Conservation (phyloP, 2,888 invertebrate genomes). For the Ormyrus labotus region DNA sequence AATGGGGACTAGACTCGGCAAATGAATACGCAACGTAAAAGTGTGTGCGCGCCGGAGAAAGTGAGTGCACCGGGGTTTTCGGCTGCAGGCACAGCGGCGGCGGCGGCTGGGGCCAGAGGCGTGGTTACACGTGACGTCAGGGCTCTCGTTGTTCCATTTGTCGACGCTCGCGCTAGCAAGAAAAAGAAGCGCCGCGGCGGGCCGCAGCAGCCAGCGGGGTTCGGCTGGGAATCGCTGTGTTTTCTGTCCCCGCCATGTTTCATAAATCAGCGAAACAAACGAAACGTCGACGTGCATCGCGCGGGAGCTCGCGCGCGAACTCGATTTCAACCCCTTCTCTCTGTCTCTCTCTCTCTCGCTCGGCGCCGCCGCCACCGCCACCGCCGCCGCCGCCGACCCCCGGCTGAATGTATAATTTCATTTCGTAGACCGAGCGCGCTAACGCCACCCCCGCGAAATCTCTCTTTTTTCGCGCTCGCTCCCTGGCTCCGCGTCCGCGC, state of each 20-base stretch:
- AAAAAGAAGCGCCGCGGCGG: constrained; percentile 30
- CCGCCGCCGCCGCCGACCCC: constrained; percentile 5
- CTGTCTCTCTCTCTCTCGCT: constrained; percentile 29
- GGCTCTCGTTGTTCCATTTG: constrained; percentile 69
- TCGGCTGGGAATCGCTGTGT: constrained; percentile 65
- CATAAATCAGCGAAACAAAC: constrained; percentile 75
- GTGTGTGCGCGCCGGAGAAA: constrained; percentile 3
- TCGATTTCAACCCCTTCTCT: constrained; percentile 46
- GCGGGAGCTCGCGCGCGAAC: constrained; percentile 27
- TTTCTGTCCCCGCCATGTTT: constrained; percentile 73
- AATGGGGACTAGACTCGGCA: constrained; percentile 47
- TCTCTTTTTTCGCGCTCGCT: constrained; percentile 8
- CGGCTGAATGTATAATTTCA: constrained; percentile 55
- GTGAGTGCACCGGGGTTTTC: constrained; percentile 22
- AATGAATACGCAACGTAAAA: constrained; percentile 68
- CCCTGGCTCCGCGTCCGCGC: background rate
- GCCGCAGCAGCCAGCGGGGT: background rate
- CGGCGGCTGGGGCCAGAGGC: constrained; percentile 59
- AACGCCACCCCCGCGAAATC: background rate
- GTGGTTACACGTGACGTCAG: constrained; percentile 72
- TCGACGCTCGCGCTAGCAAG: constrained; percentile 55
- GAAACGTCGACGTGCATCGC: constrained; percentile 62
- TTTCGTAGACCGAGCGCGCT: constrained; percentile 33
- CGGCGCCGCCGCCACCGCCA: background rate
- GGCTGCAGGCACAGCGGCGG: background rate